Base-by-base conservation (phyloP, 1,140 invertebrate species). In the Drosophila paulistorum region DNA sequence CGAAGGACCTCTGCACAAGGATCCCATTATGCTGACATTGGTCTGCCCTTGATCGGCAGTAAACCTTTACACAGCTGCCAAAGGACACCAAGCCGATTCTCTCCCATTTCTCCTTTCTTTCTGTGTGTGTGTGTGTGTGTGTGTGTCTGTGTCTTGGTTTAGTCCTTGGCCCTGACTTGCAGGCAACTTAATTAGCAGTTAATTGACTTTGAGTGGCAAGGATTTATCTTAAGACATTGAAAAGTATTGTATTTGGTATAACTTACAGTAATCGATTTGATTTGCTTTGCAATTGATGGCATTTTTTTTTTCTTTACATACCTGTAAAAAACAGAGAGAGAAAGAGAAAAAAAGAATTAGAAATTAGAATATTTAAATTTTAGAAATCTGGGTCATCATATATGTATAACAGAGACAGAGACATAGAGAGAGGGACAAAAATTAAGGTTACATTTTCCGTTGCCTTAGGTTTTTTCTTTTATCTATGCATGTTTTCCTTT, bases 31-130 rank as follows among this genome's bases (percentile, higher is more conserved):
- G 45, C 45, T 77, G 82, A 75, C 82, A 86, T 86, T 86, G 75
- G 79, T 59, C 79, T 75, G 82, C 82, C 82, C 82, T 86, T 86
- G 82, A 86, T 86, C 82, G 82, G 42, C 11, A 60, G 58, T 83
- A 80, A 74, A 85, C 77, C 79, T 83, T 74, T 39, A 30, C 10
- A 37, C 58, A 42, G 42, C 51, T 72, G 42, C 14, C 6, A 65
- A 65, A 78, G 69, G 39, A 35, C 14, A 30, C 10, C 10, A 51
- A 65, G 45, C 42, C 33, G 61, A 33, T 5, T 51, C 13, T 48
- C 7, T 9, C 0, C 45, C 20, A 9, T 51, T 20, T 51, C 45
- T 51, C 17, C 20, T 51, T 17, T 51, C 1, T 23, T 1, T 23
- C 6, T 30, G 30, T 30, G 30, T 30, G 30, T 30, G 30, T 30